Evolutionary conservation across 1,140 invertebrate species (phyloP).

Genomic region (Sesamia nonagrioides): DNA sequence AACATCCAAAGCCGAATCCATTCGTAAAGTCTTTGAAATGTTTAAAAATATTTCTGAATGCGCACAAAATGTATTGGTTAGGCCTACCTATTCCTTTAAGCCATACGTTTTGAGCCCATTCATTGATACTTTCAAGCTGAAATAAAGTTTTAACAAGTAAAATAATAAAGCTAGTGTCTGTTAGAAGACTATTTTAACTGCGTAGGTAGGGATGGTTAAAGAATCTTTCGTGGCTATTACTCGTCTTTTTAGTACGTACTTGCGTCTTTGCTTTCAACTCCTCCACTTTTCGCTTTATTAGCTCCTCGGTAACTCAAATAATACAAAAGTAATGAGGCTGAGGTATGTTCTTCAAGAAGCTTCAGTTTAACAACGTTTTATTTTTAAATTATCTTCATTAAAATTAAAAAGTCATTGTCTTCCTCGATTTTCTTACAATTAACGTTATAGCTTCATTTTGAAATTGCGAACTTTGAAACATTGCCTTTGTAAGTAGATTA

Average conservation of each 20-base stretch:
- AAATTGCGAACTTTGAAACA: conserved; percentile 52
- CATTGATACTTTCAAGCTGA: too few species aligned
- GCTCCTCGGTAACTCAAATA: not conserved
- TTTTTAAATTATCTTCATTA: conserved; percentile 1
- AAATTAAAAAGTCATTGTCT: conserved; percentile 10
- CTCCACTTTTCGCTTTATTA: not conserved
- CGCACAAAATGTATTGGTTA: not conserved
- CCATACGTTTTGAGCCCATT: too few species aligned
- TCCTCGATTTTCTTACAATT: conserved; percentile 24
- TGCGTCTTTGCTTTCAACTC: conserved; percentile 2
- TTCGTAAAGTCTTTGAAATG: not conserved
- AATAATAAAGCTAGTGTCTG: not conserved
- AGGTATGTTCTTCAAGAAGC: not conserved
- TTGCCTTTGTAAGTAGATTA: conserved; percentile 52
- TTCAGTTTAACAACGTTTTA: not conserved
- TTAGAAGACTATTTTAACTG: not conserved
- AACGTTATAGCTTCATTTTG: conserved; percentile 35
- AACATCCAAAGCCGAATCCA: not conserved
- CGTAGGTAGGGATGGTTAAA: not conserved
- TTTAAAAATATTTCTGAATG: not conserved
- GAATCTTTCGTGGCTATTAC: not conserved
- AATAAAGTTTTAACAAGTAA: not conserved
- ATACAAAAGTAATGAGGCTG: not conserved
- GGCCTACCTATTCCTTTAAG: too few species aligned
- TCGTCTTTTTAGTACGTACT: not conserved